Evolutionary conservation across 2,113 vertebrate genomes (phyloP).

Genomic region (Narcine bancroftii): DNA sequence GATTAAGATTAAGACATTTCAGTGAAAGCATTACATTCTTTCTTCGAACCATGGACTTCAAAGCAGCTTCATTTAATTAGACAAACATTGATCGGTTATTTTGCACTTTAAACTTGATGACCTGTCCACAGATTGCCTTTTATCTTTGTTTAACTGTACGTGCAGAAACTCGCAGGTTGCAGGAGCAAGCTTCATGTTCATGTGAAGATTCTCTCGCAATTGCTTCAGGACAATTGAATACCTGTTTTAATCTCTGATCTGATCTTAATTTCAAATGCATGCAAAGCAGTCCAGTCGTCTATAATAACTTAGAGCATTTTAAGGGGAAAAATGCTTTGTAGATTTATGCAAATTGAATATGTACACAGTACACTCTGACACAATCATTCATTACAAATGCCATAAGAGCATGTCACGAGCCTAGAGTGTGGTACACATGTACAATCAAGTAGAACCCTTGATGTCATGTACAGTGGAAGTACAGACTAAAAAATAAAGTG

Average conservation of each 20-base stretch:
- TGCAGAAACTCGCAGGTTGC: background rate
- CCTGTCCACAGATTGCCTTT: conserved; percentile 19
- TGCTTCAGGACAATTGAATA: conserved; percentile 30
- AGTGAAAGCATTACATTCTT: background rate
- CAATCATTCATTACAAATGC: conserved; percentile 24
- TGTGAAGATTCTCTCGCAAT: conserved; percentile 5
- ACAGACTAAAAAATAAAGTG: background rate
- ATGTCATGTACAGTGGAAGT: background rate
- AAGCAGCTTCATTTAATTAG: conserved; percentile 7
- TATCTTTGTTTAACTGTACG: background rate
- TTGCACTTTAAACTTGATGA: conserved; percentile 21
- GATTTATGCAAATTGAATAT: conserved; percentile 32
- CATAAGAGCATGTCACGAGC: conserved; percentile 32
- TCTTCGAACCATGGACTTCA: background rate
- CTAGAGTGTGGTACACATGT: background rate
- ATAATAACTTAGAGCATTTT: conserved; percentile 17
- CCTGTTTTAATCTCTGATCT: conserved; percentile 28
- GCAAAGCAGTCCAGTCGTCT: background rate
- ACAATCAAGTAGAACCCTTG: background rate
- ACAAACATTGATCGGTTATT: conserved; percentile 29
- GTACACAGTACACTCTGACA: conserved; percentile 32
- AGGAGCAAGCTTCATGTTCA: background rate
- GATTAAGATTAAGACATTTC: background rate
- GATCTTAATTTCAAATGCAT: conserved; percentile 35
- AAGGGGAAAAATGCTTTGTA: conserved; percentile 30